A percentile compares a stretch with the other conserved stretches of the same genome.
Evolutionary conservation across 2,113 vertebrate species (phyloP).

Genomic region (Trogon surrucura): DNA sequence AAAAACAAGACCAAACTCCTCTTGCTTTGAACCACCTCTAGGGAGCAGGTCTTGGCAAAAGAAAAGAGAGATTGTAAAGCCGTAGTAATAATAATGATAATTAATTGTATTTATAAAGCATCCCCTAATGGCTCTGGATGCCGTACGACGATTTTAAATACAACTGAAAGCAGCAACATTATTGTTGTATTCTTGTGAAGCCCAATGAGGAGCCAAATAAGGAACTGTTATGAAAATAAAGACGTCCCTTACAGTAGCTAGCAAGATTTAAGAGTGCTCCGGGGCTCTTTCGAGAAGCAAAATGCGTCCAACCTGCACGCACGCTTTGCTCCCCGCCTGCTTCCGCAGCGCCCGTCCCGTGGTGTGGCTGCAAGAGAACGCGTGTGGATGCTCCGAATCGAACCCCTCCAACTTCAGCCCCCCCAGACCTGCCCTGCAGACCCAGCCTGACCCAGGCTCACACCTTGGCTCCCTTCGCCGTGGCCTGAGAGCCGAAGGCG

Average conservation of each 20-base stretch:
- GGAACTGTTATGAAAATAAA: background rate
- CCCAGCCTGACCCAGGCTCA: rapidly evolving
- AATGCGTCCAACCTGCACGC: rapidly evolving
- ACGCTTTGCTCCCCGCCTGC: rapidly evolving
- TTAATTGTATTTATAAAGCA: slow-evolving; percentile 64
- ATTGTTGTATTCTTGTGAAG: background rate
- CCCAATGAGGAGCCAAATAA: background rate
- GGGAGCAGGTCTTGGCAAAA: slow-evolving; percentile 62
- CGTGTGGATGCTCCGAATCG: background rate
- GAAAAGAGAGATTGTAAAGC: slow-evolving; percentile 54
- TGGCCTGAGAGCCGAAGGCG: background rate
- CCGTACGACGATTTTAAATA: background rate
- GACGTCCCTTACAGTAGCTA: background rate
- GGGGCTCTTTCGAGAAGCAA: background rate
- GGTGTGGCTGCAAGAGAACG: rapidly evolving
- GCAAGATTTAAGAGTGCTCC: background rate
- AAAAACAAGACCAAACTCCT: slow-evolving; percentile 54
- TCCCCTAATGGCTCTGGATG: slow-evolving; percentile 7
- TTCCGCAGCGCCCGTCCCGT: rapidly evolving
- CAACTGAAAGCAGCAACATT: background rate
- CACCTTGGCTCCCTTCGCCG: rapidly evolving
- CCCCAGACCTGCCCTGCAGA: rapidly evolving
- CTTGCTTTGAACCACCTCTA: slow-evolving; percentile 56
- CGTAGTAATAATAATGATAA: slow-evolving; percentile 56
- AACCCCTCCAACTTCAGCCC: too few relatives aligned